Evolutionary conservation across 2,888 invertebrate genomes (phyloP).

Genomic region (Amphipyra tragopoginis): DNA sequence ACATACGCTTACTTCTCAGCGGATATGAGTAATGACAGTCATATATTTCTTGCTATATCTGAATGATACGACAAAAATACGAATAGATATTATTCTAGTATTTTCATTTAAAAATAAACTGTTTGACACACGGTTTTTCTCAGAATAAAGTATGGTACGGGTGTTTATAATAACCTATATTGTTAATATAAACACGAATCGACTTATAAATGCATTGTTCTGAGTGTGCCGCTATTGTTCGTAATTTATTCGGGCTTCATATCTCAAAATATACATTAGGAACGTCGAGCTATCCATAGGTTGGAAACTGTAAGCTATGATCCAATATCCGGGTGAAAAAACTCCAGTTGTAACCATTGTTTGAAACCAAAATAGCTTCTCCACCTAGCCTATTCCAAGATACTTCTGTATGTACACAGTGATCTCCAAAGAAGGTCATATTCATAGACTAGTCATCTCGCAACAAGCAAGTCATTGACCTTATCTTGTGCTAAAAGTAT

Average conservation of each 20-base stretch:
- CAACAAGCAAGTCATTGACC: too few relatives aligned
- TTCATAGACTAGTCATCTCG: too few relatives aligned
- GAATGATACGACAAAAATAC: constrained; percentile 3
- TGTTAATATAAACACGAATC: constrained; percentile 53
- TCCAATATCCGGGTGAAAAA: constrained; percentile 21
- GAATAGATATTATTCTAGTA: constrained; percentile 2
- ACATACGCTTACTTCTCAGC: constrained; percentile 18
- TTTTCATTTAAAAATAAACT: constrained; percentile 4
- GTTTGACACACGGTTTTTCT: constrained; percentile 30
- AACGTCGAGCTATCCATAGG: constrained; percentile 9
- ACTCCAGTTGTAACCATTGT: neutral
- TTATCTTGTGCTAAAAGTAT: too few relatives aligned
- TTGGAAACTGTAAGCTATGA: constrained; percentile 11
- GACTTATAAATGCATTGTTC: constrained; percentile 58
- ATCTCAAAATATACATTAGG: constrained; percentile 41
- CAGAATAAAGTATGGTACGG: constrained; percentile 31
- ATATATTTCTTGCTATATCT: constrained; percentile 19
- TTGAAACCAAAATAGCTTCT: constrained; percentile 28
- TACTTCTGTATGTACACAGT: neutral
- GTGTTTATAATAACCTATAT: constrained; percentile 50
- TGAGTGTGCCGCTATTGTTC: constrained; percentile 45
- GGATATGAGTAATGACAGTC: constrained; percentile 18
- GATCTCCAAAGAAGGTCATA: too few relatives aligned
- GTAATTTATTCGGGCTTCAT: constrained; percentile 38
- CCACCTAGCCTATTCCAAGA: too few relatives aligned